Evolutionary conservation across 2,888 invertebrate species (phyloP), one percentile per base, ranked within the genome.

Genomic region (Onchidella celtica): DNA sequence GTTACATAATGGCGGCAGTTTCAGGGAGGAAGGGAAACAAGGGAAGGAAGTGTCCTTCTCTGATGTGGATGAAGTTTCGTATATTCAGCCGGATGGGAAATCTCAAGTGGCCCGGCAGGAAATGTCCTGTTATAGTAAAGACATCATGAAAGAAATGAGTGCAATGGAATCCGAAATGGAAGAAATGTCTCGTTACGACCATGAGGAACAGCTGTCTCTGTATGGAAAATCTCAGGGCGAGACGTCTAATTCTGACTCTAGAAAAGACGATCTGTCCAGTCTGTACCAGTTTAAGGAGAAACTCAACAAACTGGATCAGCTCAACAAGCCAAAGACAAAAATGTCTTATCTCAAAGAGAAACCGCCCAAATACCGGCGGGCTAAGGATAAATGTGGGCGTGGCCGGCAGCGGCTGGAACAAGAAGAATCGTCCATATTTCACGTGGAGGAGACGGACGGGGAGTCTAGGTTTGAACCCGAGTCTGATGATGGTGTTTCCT

Each of bases 81-180:
- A 75, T 40, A 59, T 75, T 27, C 59, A 66, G 14, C 68, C 68
- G 21, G 74, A 81, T 24, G 68, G 75, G 2, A 55, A 65, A 29
- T 66, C 74, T 9, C 73, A 55, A 3, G 29, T 24, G 29, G 40
- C 29, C n/a, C 34, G 81, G 9, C 65, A 68, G 24, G 81, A 81
- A 24, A 38, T 75, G 6, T 81, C 81, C 32, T 68, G 55, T 27
- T 75, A 68, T 61, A 75, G 81, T 47, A 74, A 75, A 40, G 81
- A 81, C 47, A 74, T 81, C 47, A 68, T 75, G 74, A 68, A 81
- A n/a, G 81, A 81, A 32, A 81, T 81, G 81, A 81, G 75, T n/a
- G 40, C 55, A 1, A 81, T 81, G 81, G 81, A 75, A n/a, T 57
- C 47, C 32, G 81, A 81, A 27, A 68, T 75, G 74, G 81, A 81